Conservation (phyloP, 92 coral and sea anemone species). For the Porites cylindrica region DNA sequence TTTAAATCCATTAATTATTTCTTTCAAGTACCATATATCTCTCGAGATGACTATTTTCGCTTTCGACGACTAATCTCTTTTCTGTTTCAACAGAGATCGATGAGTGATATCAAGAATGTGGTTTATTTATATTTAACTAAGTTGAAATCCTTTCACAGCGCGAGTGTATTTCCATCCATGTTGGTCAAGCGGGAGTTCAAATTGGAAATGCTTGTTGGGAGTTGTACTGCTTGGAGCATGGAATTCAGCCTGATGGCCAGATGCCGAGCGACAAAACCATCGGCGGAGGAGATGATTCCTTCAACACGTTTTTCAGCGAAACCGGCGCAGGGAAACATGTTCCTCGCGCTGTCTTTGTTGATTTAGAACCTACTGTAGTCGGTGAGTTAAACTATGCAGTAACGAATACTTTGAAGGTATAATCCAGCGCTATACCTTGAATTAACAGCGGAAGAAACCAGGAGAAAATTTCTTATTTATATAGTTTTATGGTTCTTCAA, state of each 20-base stretch:
- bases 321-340: constrained; percentile 97
- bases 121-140: too few relatives aligned
- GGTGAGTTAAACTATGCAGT: constrained; percentile 54
- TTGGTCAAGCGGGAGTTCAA: constrained; percentile 97
- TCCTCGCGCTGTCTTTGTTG: constrained; percentile 96
- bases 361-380: constrained; percentile 93
- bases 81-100: too few relatives aligned
- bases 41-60: too few relatives aligned
- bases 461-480: too few relatives aligned
- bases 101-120: not conserved
- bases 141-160: constrained; percentile 53
- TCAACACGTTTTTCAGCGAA: constrained; percentile 97
- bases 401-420: not conserved
- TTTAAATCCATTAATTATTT: too few relatives aligned
- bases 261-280: constrained; percentile 82
- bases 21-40: too few relatives aligned
- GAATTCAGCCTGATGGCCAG: constrained; percentile 95
- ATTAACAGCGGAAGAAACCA: too few relatives aligned
- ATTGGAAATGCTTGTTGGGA: constrained; percentile 98
- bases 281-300: constrained; percentile 92
- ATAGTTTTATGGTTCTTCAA: too few relatives aligned
- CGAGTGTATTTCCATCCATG: constrained; percentile 94
- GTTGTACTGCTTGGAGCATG: constrained; percentile 97
- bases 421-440: too few relatives aligned
- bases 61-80: too few relatives aligned